Conservation (phyloP, 2,797 vertebrate genomes). For the Remorina albescens region DNA sequence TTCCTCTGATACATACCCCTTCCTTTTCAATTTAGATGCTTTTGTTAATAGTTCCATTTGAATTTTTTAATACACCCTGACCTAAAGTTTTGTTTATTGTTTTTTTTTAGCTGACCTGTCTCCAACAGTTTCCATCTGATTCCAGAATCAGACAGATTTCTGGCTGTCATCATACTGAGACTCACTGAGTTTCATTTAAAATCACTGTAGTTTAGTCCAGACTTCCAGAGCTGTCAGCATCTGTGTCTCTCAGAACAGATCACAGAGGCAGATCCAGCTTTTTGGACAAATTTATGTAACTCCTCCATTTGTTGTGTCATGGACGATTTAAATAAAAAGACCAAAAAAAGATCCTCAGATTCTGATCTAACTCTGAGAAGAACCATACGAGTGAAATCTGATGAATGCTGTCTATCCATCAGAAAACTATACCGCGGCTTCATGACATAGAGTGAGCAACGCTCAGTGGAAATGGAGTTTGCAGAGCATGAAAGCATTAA, state of each 20-base stretch:
- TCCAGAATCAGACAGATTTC: conserved; percentile 50
- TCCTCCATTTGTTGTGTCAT: conserved; percentile 7
- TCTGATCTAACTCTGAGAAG: too few species aligned
- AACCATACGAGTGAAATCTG: background rate
- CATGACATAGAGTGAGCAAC: conserved; percentile 21
- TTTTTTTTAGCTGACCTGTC: background rate
- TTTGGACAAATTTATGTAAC: conserved; percentile 30
- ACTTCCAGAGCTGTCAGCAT: conserved; percentile 48
- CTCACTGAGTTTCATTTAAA: conserved; percentile 23
- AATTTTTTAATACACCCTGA: conserved; percentile 14
- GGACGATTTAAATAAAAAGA: conserved; percentile 5
- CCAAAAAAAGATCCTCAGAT: background rate
- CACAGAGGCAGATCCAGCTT: background rate
- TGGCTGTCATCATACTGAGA: conserved; percentile 42
- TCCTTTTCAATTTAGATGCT: conserved; percentile 42
- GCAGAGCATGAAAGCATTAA: conserved; percentile 58
- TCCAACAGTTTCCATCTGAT: conserved; percentile 34
- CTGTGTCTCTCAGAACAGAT: conserved; percentile 51
- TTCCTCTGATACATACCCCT: conserved; percentile 59
- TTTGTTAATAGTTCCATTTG: conserved; percentile 57
- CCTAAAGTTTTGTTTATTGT: too few species aligned
- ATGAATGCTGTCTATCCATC: conserved; percentile 29
- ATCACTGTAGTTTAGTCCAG: conserved; percentile 26
- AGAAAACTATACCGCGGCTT: conserved; percentile 27
- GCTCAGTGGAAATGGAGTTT: conserved; percentile 55